Evolutionary conservation across 2,888 invertebrate genomes (phyloP).

Genomic region (Mesorhabditis spiculigera): DNA sequence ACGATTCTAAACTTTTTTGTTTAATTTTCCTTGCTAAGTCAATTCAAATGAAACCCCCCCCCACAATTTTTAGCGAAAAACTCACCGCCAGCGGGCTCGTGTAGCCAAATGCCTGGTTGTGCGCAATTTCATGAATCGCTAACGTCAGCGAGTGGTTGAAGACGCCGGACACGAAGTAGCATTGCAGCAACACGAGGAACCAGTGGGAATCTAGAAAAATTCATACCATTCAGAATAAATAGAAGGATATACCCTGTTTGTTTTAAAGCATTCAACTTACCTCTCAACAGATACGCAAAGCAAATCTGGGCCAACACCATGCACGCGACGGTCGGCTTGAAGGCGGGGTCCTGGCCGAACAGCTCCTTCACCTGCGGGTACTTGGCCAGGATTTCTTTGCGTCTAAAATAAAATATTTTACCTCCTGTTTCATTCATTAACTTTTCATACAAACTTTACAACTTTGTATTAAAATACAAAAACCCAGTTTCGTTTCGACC

Average conservation of each 20-base stretch:
- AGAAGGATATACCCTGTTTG: background rate
- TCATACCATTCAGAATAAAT: background rate
- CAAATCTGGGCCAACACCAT: conserved; percentile 82
- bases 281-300: conserved; percentile 71
- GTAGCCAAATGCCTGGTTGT: conserved; percentile 93
- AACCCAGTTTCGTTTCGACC: too few species aligned
- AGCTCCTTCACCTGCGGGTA: conserved; percentile 69
- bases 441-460: too few species aligned
- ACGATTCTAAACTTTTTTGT: conserved; percentile 68
- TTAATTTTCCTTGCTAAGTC: background rate
- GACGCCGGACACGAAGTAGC: conserved; percentile 91
- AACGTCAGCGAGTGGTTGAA: conserved; percentile 90
- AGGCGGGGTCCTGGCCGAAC: conserved; percentile 80
- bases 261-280: conserved; percentile 18
- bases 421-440: too few species aligned
- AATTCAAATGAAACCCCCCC: background rate
- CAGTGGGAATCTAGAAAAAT: conserved; percentile 74
- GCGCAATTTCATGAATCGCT: conserved; percentile 94
- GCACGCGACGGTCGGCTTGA: conserved; percentile 83
- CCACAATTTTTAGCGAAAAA: background rate
- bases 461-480: too few species aligned
- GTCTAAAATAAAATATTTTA: conserved; percentile 20
- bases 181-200: conserved; percentile 74
- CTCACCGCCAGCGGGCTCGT: conserved; percentile 71
- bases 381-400: conserved; percentile 48